Conservation (phyloP, 1,140 invertebrate species). For the Colletes latitarsis region DNA sequence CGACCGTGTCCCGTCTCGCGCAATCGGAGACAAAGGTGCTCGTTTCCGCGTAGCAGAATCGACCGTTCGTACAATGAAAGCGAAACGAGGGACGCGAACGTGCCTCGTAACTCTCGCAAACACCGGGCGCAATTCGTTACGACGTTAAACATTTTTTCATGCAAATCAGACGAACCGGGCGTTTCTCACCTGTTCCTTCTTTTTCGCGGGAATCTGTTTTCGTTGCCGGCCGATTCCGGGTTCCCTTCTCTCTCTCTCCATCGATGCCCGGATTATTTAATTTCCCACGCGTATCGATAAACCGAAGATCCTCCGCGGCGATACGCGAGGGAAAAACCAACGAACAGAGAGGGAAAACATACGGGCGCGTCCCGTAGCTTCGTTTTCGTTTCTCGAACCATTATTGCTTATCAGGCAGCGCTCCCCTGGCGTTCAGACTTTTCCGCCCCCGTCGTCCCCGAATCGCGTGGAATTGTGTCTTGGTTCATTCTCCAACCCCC, state of each 20-base stretch:
- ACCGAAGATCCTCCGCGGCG: slow-evolving; percentile 19
- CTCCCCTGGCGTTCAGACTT: slow-evolving; percentile 32
- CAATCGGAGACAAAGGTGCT: slow-evolving; percentile 33
- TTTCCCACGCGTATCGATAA: slow-evolving; percentile 5
- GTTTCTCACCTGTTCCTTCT: neutral
- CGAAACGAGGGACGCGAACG: slow-evolving; percentile 50
- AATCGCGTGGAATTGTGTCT: slow-evolving; percentile 68
- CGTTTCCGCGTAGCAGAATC: slow-evolving; percentile 4
- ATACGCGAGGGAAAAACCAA: neutral
- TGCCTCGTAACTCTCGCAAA: slow-evolving; percentile 40
- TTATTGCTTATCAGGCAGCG: slow-evolving; percentile 76
- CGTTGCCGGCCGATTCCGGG: neutral
- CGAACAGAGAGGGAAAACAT: slow-evolving; percentile 51
- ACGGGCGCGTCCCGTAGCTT: slow-evolving; percentile 45
- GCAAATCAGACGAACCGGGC: neutral
- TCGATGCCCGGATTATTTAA: neutral
- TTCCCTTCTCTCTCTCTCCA: neutral
- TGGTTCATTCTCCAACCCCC: slow-evolving; percentile 24
- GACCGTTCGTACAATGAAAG: slow-evolving; percentile 39
- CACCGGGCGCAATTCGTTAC: slow-evolving; percentile 1
- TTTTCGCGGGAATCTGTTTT: neutral
- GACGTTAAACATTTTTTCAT: slow-evolving; percentile 14
- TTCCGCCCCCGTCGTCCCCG: slow-evolving; percentile 44
- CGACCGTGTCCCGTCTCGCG: slow-evolving; percentile 56
- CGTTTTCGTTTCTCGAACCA: slow-evolving; percentile 29